phyloP scores from a whole-genome alignment of 23 tunicate species.

The Trididemnum clinides region DNA sequence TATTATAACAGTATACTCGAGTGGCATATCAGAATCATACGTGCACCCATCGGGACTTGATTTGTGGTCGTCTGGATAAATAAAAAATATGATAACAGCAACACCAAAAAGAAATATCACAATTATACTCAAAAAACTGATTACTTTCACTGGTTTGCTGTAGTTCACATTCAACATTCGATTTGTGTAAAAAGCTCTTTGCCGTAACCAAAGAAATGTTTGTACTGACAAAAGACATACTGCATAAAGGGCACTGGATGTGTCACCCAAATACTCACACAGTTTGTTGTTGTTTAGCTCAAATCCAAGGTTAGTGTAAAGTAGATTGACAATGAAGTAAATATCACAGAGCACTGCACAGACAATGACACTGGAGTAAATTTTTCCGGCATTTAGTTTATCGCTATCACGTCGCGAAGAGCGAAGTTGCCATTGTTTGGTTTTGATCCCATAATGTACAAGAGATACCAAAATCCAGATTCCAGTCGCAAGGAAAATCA shows the following conservation, averaged over 20 bases:
- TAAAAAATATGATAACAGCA: not conserved
- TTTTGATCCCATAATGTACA: slow-evolving; percentile 3
- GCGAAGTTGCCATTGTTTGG: not conserved
- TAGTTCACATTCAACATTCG: slow-evolving; percentile 6
- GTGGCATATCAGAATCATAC: no score
- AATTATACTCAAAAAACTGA: not conserved
- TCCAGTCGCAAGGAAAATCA: not conserved
- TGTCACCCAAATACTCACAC: not conserved
- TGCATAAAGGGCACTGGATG: not conserved
- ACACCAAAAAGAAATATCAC: not conserved
- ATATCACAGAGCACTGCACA: not conserved
- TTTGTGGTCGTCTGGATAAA: not conserved
- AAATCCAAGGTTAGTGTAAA: not conserved
- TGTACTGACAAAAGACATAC: not conserved
- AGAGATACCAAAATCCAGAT: not conserved
- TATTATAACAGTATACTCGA: no score
- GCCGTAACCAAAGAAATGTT: slow-evolving; percentile 2
- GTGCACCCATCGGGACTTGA: not conserved
- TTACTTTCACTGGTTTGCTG: slow-evolving; percentile 2
- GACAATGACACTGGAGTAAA: not conserved
- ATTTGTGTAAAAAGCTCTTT: slow-evolving; percentile 10
- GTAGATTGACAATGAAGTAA: not conserved
- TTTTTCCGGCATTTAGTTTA: not conserved
- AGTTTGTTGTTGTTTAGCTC: not conserved
- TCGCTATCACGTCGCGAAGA: not conserved